Base-by-base conservation (phyloP, 2,797 vertebrate species). In the Cynodonichthys magdalenae region DNA sequence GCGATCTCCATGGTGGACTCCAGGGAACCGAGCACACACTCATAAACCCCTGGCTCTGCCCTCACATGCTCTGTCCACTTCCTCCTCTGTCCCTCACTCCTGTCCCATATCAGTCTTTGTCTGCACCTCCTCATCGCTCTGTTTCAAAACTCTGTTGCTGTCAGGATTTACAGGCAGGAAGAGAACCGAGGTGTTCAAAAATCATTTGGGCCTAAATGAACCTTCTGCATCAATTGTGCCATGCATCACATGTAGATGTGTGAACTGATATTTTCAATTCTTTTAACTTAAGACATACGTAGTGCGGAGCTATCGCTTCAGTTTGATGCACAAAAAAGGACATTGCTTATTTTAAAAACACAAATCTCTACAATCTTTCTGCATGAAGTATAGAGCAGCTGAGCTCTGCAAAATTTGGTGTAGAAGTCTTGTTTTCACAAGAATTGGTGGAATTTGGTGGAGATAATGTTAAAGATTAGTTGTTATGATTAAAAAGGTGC, bases 1-100 rank as follows among this genome's bases (percentile, higher is more conserved):
- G 95, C 88, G 92, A 92, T 92, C 91, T 88, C 71, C 82, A 85
- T 74, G 80, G 76, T 83, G 85, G 79, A 87, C 90, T 85, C 87
- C 55, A 88, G 87, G 86, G 90, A 89, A 79, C 60, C 63, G 69
- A 69, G 56, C 51, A 27, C 74, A 84, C 80, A 86, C 83, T 75
- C 75, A 79, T 54, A 72, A 53, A 75, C 66, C 75, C 24, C 24
- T 56, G 18, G 60, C 56, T 63, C 71, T 66, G 73, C 62, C 74
- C 75, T 83, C 78, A 76, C 76, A 86, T 79, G 79, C 77, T 85
- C 78, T 58, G 74, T 82, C 83, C 82, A 78, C 84, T 84, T 89
- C 80, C 85, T 79, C 74, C 81, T 60, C 72, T 53, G 53, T 47
- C 56, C 68, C 73, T 24, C 67, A 51, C 70, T 82, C 48, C 71